These are phyloP conservation scores for Trichogramma evanescens DNA, from an alignment of 2,888 invertebrate genomes.

Conservation along the genomic window DNA sequence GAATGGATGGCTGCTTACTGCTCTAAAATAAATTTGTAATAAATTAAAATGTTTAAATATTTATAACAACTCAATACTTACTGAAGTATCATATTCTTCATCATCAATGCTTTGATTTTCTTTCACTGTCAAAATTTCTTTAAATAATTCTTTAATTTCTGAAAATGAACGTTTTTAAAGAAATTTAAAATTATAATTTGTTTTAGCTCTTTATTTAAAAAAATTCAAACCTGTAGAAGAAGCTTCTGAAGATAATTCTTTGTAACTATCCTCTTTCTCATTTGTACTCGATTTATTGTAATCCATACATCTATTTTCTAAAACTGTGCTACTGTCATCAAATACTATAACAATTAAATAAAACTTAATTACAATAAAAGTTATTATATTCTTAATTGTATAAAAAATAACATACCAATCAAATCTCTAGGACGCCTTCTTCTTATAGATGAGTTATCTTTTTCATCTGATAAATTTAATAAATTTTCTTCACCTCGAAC, in stretches of 20 bases:
- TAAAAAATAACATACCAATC: conserved; percentile 1
- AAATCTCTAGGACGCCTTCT: conserved; percentile 8
- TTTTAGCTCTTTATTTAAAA: too few species aligned
- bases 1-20: conserved; percentile 25
- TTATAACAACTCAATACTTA: conserved; percentile 23
- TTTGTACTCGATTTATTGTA: too few species aligned
- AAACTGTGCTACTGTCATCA: too few species aligned
- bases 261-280: too few species aligned
- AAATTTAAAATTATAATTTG: too few species aligned
- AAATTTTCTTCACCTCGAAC: conserved; percentile 16
- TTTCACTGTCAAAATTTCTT: too few species aligned
- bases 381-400: conserved; percentile 1
- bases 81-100: conserved; percentile 29
- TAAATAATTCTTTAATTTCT: too few species aligned
- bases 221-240: too few species aligned
- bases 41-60: conserved; percentile 1
- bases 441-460: background rate
- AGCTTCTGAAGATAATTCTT: too few species aligned
- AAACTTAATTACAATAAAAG: background rate
- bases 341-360: background rate
- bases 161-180: too few species aligned
- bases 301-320: too few species aligned
- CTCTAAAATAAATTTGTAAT: conserved; percentile 24
- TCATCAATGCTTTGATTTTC: conserved; percentile 17
- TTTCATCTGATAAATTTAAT: background rate